A percentile compares a stretch with the other conserved stretches of the same genome.
Conservation (phyloP, 2,888 invertebrate species). For the Scelioninae gen. 1 region DNA sequence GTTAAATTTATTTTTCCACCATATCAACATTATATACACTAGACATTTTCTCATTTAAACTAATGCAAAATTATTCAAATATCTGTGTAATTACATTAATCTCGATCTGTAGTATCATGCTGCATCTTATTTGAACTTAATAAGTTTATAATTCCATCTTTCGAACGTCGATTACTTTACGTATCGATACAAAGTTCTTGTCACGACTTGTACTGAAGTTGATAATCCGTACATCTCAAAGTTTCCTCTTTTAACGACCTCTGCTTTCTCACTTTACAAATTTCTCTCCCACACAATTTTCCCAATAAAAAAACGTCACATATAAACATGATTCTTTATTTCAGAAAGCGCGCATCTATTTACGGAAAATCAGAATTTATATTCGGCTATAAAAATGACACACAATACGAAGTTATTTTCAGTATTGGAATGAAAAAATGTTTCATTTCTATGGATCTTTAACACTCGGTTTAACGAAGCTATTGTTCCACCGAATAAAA, state of each 20-base stretch:
- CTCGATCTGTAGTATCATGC: constrained; percentile 8
- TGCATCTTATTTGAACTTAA: constrained; percentile 26
- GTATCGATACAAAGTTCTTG: constrained; percentile 44
- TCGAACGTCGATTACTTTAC: constrained; percentile 45
- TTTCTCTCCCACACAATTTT: constrained; percentile 7
- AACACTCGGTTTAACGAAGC: constrained; percentile 36
- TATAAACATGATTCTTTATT: constrained; percentile 19
- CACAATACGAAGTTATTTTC: background rate
- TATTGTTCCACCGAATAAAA: constrained; percentile 24
- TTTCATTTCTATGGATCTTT: constrained; percentile 36
- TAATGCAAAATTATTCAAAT: constrained; percentile 8
- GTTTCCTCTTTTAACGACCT: constrained; percentile 30
- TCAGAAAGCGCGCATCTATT: constrained; percentile 24
- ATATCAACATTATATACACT: background rate
- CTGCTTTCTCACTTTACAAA: background rate
- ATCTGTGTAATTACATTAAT: constrained; percentile 22
- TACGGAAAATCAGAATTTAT: constrained; percentile 33
- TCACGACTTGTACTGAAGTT: constrained; percentile 36
- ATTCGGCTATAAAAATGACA: constrained; percentile 12
- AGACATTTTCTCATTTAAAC: constrained; percentile 12
- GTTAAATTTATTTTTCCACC: background rate
- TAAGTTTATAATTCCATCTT: constrained; percentile 26
- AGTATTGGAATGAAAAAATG: constrained; percentile 16
- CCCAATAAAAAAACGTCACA: constrained; percentile 13
- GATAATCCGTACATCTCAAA: constrained; percentile 44